Evolutionary conservation across 2,113 vertebrate species (phyloP).

Genomic region (Corvus moneduloides): DNA sequence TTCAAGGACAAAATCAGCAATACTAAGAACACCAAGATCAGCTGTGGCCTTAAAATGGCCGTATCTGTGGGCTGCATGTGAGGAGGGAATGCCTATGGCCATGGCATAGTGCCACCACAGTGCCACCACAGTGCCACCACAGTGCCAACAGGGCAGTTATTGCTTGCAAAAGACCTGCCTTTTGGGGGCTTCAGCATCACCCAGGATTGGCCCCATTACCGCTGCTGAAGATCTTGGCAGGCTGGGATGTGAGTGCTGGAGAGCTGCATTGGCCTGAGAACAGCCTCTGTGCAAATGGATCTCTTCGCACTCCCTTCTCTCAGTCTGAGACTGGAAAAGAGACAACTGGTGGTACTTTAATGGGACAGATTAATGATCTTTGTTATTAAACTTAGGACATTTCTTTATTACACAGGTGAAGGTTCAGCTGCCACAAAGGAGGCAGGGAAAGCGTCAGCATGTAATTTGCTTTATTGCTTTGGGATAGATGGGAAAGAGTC

Average conservation of each 20-base stretch:
- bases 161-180: neutral
- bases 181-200: neutral
- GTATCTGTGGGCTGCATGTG: neutral
- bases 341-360: neutral
- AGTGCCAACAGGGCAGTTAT: neutral
- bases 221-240: neutral
- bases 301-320: neutral
- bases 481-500: neutral
- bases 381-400: neutral
- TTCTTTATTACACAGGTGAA: neutral
- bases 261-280: neutral
- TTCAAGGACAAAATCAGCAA: neutral
- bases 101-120: neutral
- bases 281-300: neutral
- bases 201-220: neutral
- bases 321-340: neutral
- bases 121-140: neutral
- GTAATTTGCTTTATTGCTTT: constrained; percentile 14
- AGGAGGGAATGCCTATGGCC: neutral
- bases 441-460: neutral
- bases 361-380: neutral
- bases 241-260: neutral
- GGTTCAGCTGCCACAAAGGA: neutral
- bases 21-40: neutral
- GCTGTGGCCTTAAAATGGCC: neutral